Conservation (phyloP, 2,888 invertebrate genomes). For the Nasonovia ribisnigri region DNA sequence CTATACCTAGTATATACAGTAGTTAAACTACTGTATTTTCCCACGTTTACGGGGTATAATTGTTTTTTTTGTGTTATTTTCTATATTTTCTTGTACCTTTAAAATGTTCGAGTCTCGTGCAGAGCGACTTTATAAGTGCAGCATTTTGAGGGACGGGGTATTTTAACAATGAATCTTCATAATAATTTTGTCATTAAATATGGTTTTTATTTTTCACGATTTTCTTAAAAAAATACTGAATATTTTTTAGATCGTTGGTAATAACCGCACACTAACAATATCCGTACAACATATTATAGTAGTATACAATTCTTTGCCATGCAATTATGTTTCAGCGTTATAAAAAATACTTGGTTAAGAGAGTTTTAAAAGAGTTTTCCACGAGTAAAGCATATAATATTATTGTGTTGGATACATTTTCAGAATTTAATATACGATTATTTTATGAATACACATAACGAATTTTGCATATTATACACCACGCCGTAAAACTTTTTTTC, state of each 20-base stretch:
- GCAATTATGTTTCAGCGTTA: not conserved
- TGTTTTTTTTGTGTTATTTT: too few species aligned
- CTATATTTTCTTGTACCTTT: too few species aligned
- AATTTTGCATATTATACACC: not conserved
- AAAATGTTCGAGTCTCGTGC: not conserved
- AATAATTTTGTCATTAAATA: not conserved
- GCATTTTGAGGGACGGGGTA: not conserved
- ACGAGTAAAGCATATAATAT: not conserved
- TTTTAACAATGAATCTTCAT: not conserved
- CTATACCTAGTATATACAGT: too few species aligned
- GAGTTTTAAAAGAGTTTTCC: not conserved
- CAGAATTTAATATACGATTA: not conserved
- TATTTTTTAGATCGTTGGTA: not conserved
- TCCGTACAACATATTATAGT: not conserved
- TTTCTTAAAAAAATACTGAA: not conserved
- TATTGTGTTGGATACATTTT: not conserved
- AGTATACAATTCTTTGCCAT: not conserved
- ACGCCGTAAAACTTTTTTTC: not conserved
- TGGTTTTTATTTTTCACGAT: not conserved
- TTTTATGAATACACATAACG: not conserved
- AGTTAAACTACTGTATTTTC: too few species aligned
- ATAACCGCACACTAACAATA: not conserved
- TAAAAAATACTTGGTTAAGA: not conserved
- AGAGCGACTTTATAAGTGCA: not conserved
- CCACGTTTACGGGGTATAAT: too few species aligned